Base-by-base conservation (phyloP, 2,888 invertebrate genomes). In the Crocallis elinguaria region DNA sequence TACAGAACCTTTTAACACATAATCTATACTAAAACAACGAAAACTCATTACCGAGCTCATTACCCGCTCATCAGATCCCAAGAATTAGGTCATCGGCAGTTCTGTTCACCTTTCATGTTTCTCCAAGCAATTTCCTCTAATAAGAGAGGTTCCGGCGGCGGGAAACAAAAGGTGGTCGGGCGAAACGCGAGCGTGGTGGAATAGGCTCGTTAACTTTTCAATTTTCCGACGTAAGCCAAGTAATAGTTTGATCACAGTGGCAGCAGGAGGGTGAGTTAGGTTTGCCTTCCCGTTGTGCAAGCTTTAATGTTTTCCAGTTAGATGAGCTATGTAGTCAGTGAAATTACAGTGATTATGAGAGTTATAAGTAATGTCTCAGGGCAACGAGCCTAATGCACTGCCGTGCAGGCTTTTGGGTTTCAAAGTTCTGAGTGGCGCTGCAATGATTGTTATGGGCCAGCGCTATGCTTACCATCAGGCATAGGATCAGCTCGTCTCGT, bases 171-270 rank as follows among this genome's bases (percentile, higher is more conserved):
- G 82, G 83, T 79, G 77, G 82, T 79, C 67, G 78, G 68, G 75
- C 53, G 69, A 70, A 77, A 77, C 81, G 75, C 79, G 72, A 75
- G 75, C 76, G 62, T 68, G 75, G 68, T 79, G 77, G 71, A 83
- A 85, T 84, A 82, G 85, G 86, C 88, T 87, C 84, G 86, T 88
- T 88, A 88, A 85, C 86, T 87, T 88, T 88, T 88, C 87, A 88
- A 88, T 88, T 88, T 88, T 85, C 86, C 75, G 69, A 77, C 80
- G 73, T 80, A 80, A 78, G 85, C 78, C 71, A 66, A 60, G 73
- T 77, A 75, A 77, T 75, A 73, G 77, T 69, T 70, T 33, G 45
- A 19, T 21, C 49, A 12, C 25, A 43, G 64, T 21, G 38, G 56
- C 49, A 45, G 43, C 62, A 68, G 61, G 60, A 36, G 42, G 48